Evolutionary conservation across 1,140 invertebrate genomes (phyloP).

Genomic region (Drosophila simulans): DNA sequence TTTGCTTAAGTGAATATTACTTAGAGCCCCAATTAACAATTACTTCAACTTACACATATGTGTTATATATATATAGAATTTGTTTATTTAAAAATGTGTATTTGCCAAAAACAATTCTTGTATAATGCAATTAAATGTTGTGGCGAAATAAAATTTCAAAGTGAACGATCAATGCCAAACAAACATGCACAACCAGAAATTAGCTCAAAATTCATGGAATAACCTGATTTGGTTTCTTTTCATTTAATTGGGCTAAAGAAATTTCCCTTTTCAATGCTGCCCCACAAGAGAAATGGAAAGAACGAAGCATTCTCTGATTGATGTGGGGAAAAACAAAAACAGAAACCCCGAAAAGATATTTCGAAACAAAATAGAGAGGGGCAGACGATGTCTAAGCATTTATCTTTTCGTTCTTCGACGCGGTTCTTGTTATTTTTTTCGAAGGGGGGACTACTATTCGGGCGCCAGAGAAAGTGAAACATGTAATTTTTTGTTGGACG

Average conservation of each 20-base stretch:
- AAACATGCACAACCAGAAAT: constrained; percentile 8
- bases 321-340: constrained; percentile 34
- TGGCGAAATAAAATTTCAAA: constrained; percentile 12
- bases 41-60: too few relatives aligned
- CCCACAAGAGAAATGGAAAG: constrained; percentile 46
- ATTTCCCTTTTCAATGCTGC: constrained; percentile 58
- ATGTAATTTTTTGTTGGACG: constrained; percentile 69
- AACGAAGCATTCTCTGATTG: constrained; percentile 45
- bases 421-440: constrained; percentile 24
- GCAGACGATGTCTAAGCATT: constrained; percentile 46
- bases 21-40: not conserved
- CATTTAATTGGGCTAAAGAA: constrained; percentile 44
- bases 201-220: not conserved
- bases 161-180: not conserved
- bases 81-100: not conserved
- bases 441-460: constrained; percentile 18
- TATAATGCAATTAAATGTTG: not conserved
- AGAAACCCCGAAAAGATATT: constrained; percentile 31
- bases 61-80: too few relatives aligned
- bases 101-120: not conserved
- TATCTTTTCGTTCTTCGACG: constrained; percentile 39
- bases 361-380: constrained; percentile 31
- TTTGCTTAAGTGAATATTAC: too few relatives aligned
- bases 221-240: constrained; percentile 35
- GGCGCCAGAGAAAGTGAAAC: constrained; percentile 81